Conservation (phyloP, 2,113 vertebrate species). For the Ramphastos sulfuratus region DNA sequence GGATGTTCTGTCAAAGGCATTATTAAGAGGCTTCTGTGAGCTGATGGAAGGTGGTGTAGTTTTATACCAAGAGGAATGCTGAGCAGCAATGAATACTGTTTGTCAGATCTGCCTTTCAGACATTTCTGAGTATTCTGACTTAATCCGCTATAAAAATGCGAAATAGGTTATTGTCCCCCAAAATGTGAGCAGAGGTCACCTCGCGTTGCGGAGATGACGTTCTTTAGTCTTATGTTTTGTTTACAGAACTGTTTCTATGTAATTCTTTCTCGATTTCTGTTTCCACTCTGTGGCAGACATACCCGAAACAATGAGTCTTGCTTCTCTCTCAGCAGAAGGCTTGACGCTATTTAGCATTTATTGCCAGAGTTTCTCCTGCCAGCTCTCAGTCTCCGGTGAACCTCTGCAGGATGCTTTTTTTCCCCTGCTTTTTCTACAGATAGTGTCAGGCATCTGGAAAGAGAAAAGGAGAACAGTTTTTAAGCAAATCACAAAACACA, state of each 20-base stretch:
- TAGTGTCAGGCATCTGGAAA: neutral
- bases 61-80: neutral
- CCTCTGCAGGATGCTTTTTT: neutral
- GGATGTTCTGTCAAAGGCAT: neutral
- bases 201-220: neutral
- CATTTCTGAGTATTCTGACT: neutral
- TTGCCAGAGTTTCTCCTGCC: neutral
- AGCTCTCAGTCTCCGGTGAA: neutral
- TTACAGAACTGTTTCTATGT: neutral
- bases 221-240: neutral
- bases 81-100: neutral
- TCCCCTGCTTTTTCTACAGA: neutral
- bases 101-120: neutral
- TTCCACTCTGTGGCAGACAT: neutral
- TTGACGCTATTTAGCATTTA: neutral
- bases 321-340: neutral
- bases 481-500: neutral
- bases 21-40: neutral
- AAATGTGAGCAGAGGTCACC: neutral
- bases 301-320: neutral
- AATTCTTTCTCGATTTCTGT: neutral
- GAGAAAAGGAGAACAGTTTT: neutral
- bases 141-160: neutral
- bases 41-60: neutral
- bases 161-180: neutral